Evolutionary conservation across 92 coral and sea anemone genomes (phyloP), one percentile per base, ranked within the genome.

Genomic region (Paragorgia papillata): DNA sequence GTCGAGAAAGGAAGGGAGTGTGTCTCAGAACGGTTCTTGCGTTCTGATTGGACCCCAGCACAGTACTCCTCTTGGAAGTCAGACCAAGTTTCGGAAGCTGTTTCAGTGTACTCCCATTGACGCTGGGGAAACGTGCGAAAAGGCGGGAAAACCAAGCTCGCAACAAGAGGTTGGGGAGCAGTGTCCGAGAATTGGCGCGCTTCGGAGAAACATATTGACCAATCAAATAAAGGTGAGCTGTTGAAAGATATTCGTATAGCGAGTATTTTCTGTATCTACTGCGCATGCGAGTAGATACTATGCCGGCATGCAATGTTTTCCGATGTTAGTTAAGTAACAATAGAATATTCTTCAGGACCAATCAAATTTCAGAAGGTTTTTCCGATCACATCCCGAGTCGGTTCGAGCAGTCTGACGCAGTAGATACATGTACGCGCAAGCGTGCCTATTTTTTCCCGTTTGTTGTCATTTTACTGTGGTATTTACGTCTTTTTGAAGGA

Each of bases 201-300:
- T 88, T 29, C 83, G 96, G 27, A 85, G 88, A 26, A 91, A 86
- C 69, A 74, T 90, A 17, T 54, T 92, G 29, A 75, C 87, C 44
- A 92, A 92, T 64, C 97, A 90, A 79, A 65, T 85, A 2, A 92
- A 90, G 92, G 97, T 92, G 66, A 25, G 46, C 26, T 20, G 41
- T 8, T 29, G 22, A 27, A n/a, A n/a, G 26, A 25, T 17, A 37
- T 32, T 21, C 50, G 7, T 7, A 46, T 46, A n/a, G 15, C 17
- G 2, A 15, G 15, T 46, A 46, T 9, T 46, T 46, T 7, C 53
- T 7, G 9, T 46, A n/a, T n/a, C n/a, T n/a, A n/a, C n/a, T n/a
- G n/a, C n/a, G n/a, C n/a, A n/a, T n/a, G n/a, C n/a, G n/a, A n/a
- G n/a, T n/a, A n/a, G n/a, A n/a, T n/a, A n/a, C n/a, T n/a, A n/a